Percentiles rank a stretch among this genome's conserved stretches.
Conservation (phyloP, 2,888 invertebrate species). For the Drosophila mulleri region DNA sequence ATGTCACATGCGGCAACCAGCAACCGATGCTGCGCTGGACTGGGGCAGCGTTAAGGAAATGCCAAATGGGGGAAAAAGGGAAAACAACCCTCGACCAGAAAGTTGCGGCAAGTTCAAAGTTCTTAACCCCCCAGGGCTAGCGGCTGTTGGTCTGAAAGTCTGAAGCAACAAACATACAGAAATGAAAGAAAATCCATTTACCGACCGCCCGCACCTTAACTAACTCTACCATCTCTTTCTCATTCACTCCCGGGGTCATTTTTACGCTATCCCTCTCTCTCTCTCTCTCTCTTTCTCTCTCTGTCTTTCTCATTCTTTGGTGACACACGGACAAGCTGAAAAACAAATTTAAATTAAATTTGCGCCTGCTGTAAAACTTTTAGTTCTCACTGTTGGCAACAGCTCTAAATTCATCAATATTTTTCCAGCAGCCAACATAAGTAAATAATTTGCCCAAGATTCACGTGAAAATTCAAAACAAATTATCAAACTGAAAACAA, state of each 20-base stretch:
- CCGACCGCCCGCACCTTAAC: conserved; percentile 10
- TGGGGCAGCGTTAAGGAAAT: neutral
- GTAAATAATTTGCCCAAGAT: conserved; percentile 35
- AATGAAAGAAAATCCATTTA: conserved; percentile 71
- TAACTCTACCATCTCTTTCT: neutral
- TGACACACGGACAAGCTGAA: conserved; percentile 40
- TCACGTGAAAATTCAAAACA: conserved; percentile 8
- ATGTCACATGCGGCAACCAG: conserved; percentile 69
- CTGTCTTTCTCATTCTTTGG: neutral
- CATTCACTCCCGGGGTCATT: neutral
- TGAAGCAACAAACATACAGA: conserved; percentile 24
- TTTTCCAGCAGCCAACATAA: conserved; percentile 27
- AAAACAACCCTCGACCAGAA: conserved; percentile 51
- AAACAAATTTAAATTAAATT: conserved; percentile 70
- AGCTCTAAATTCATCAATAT: conserved; percentile 35
- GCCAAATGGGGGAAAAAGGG: conserved; percentile 4
- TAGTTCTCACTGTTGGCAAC: conserved; percentile 11
- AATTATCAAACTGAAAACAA: conserved; percentile 2
- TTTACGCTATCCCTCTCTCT: neutral
- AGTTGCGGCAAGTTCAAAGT: conserved; percentile 78
- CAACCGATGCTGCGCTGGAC: conserved; percentile 6
- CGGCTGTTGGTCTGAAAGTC: conserved; percentile 16
- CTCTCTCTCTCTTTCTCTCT: neutral
- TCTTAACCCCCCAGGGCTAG: conserved; percentile 57
- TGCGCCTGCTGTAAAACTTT: conserved; percentile 43